phyloP scores from a whole-genome alignment of 2,888 invertebrate species.

The Agrochola macilenta region DNA sequence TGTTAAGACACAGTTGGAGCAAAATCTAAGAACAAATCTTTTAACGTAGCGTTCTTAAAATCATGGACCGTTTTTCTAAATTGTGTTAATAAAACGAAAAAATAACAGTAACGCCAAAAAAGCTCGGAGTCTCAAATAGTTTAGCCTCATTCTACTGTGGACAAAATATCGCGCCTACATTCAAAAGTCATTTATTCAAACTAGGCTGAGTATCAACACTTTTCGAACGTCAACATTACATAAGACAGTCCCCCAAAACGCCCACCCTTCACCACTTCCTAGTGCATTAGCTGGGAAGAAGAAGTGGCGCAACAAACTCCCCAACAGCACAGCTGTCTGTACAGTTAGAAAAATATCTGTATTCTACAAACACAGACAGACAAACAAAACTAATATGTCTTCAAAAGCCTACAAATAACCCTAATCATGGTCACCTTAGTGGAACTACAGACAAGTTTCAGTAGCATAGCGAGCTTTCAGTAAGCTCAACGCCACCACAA shows the following conservation, averaged over 20 bases:
- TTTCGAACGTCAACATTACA: no score
- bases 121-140: neutral
- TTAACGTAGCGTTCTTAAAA: neutral
- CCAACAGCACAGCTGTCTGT: no score
- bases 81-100: neutral
- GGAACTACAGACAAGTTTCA: conserved; percentile 73
- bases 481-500: conserved; percentile 77
- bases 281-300: no score
- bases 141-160: neutral
- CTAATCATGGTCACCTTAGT: conserved; percentile 69
- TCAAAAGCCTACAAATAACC: conserved; percentile 20
- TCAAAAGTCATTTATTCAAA: no score
- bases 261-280: no score
- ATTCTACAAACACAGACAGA: conserved; percentile 4
- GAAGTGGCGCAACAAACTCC: no score
- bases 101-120: neutral
- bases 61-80: neutral
- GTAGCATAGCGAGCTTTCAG: conserved; percentile 80
- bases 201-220: no score
- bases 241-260: no score
- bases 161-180: neutral
- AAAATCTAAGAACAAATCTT: no score
- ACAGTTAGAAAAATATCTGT: no score
- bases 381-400: conserved; percentile 23
- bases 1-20: neutral